Percentiles rank a stretch among this genome's conserved stretches.
Conservation (phyloP, 2,888 invertebrate genomes). For the Acanthoscelides obtectus region DNA sequence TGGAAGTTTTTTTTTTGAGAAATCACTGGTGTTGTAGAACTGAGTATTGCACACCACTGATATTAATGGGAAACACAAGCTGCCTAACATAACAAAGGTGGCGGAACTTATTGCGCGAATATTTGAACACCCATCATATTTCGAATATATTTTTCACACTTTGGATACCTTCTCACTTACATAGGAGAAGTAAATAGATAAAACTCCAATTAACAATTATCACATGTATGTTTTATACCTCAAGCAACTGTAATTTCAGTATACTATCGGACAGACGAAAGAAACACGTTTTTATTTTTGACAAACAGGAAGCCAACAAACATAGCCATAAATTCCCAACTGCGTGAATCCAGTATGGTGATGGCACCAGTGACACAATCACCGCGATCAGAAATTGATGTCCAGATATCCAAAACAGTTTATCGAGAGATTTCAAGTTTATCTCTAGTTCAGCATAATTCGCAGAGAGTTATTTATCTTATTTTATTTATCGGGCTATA, state of each 20-base stretch:
- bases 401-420: background rate
- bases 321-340: background rate
- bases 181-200: background rate
- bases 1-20: constrained; percentile 5
- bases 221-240: background rate
- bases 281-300: background rate
- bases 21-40: constrained; percentile 6
- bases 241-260: background rate
- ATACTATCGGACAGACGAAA: background rate
- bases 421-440: background rate
- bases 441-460: too few relatives aligned
- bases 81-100: constrained; percentile 1
- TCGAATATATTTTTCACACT: background rate
- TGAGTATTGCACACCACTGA: constrained; percentile 21
- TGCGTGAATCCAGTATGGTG: background rate
- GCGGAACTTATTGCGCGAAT: background rate
- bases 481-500: too few relatives aligned
- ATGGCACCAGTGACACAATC: background rate
- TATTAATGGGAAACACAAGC: constrained; percentile 17
- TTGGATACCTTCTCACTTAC: background rate
- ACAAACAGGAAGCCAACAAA: background rate
- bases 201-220: background rate
- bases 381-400: background rate
- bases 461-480: too few relatives aligned
- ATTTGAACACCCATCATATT: background rate